Evolutionary conservation across 1,140 invertebrate species (phyloP), one percentile per base, ranked within the genome.

Genomic region (Bombus superbus): DNA sequence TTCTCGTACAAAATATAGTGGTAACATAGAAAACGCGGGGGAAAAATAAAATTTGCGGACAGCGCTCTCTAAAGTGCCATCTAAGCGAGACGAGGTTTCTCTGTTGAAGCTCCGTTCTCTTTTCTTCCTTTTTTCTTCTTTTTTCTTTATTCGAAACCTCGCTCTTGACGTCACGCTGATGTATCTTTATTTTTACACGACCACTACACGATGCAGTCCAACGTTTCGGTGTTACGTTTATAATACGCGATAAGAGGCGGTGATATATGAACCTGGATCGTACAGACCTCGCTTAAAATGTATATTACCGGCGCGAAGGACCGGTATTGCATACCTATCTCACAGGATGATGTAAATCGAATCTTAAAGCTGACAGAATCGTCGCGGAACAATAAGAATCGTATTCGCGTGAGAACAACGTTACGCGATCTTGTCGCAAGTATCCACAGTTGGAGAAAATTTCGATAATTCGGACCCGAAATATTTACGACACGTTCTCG

Each of bases 161-260:
- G 10, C 73, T 25, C 28, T 75, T 25, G 15, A 53, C 44, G 73
- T 53, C 32, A 32, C 73, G 3, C 9, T 9, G 35, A 40, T 62
- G 75, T 18, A 62, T 76, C 35, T 38, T 76, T 76, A 76, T 77
- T 75, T 75, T 75, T 75, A 75, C 72, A 28, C 25, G 13, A 1
- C 25, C 47, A 11, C 25, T 25, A 6, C 35, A 8, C 4, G 35
- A 77, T 11, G 57, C 35, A 22, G 22, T 11, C 6, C 75, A n/a
- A 77, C 57, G 38, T 44, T 22, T 47, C 18, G n/a, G 4, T 25
- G 11, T 15, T n/a, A 40, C 35, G 3, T 77, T 77, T 40, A 25
- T 40, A 62, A n/a, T 3, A 11, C 5, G 35, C 13, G 53, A 77
- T 77, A 77, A 77, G 42, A 47, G 10, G 8, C 15, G 28, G 10